Conservation (phyloP, 2,888 invertebrate species). For the Drosophila paracracens region DNA sequence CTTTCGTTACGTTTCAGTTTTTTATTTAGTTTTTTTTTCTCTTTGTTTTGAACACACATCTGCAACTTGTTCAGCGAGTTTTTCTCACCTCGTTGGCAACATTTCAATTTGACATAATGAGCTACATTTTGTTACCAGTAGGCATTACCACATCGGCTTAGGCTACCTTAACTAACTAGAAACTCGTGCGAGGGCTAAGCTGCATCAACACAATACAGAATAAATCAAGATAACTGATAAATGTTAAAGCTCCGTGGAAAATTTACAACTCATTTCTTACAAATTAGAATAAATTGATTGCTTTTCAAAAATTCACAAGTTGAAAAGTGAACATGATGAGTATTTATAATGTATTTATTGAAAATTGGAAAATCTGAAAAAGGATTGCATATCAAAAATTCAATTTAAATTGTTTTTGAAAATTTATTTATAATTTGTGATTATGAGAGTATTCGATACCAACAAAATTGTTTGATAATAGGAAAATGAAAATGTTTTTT, state of each 20-base stretch:
- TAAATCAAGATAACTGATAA: conserved; percentile 6
- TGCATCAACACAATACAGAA: conserved; percentile 1
- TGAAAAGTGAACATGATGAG: neutral
- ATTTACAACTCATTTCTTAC: neutral
- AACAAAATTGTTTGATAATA: neutral
- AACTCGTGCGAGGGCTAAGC: conserved; percentile 2
- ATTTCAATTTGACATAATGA: conserved; percentile 85
- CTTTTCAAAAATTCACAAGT: neutral
- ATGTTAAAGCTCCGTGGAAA: neutral
- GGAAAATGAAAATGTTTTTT: neutral
- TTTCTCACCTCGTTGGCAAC: conserved; percentile 66
- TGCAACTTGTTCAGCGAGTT: conserved; percentile 61
- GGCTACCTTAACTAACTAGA: conserved; percentile 42
- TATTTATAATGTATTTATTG: neutral
- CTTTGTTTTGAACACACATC: conserved; percentile 21
- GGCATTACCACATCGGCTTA: conserved; percentile 44
- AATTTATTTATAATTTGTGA: neutral
- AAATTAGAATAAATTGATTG: neutral
- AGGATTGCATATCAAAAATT: too few species aligned
- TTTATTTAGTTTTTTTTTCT: neutral
- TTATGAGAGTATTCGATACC: neutral
- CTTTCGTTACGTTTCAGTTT: conserved; percentile 1
- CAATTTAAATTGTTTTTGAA: too few species aligned
- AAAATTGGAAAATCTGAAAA: neutral
- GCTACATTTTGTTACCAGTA: conserved; percentile 79